These are phyloP conservation scores for Chorisops tibialis DNA, from an alignment of 2,888 invertebrate species.

Conservation along the genomic window DNA sequence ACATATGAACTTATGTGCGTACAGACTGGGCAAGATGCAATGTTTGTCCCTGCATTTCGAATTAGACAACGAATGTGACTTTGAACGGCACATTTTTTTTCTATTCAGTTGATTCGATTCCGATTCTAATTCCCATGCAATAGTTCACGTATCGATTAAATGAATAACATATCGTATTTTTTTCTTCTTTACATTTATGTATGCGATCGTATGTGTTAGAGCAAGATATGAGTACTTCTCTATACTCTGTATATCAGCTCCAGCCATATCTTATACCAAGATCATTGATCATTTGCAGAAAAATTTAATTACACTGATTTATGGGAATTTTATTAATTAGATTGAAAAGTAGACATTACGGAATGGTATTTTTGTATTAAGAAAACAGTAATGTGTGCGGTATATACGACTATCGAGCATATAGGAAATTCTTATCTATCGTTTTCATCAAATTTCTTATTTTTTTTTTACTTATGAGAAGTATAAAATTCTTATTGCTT, in stretches of 20 bases:
- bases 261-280: conserved; percentile 20
- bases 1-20: no score
- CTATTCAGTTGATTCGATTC: background rate
- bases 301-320: conserved; percentile 27
- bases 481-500: no score
- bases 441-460: no score
- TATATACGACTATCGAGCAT: no score
- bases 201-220: background rate
- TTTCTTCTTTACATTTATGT: background rate
- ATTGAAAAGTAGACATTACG: conserved; percentile 21
- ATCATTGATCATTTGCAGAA: conserved; percentile 25
- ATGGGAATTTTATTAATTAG: conserved; percentile 27
- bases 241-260: conserved; percentile 13
- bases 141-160: conserved; percentile 22
- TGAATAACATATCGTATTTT: conserved; percentile 24
- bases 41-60: no score
- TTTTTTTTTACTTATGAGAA: no score
- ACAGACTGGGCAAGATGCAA: no score
- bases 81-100: conserved; percentile 13
- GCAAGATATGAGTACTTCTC: background rate
- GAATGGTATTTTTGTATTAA: conserved; percentile 22
- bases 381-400: conserved; percentile 1
- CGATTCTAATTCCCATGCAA: conserved; percentile 23
- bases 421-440: no score
- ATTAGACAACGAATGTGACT: conserved; percentile 2